Evolutionary conservation across 1,140 invertebrate species (phyloP), one percentile per base, ranked within the genome.

Genomic region (Hypothenemus hampei): DNA sequence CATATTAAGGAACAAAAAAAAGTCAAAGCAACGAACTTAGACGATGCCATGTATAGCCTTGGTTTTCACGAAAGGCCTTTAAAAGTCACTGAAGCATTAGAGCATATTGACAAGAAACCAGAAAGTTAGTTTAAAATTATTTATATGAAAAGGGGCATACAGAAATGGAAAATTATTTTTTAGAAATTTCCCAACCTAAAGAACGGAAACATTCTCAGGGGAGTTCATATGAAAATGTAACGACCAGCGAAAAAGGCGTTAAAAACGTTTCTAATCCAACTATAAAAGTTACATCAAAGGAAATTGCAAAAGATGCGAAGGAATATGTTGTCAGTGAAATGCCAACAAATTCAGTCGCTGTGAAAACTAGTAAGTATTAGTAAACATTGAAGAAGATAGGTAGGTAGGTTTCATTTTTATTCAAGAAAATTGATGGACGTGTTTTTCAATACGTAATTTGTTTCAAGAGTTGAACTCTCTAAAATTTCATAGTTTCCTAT

Each of bases 71-170:
- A 75, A 45, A 65, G 77, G 49, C 77, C 76, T 16, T 71, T 77
- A n/a, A 77, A 77, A 64, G 73, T 78, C 3, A 77, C 74, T 55
- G 77, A 78, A 59, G 75, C 74, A 29, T 61, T 76, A 15, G 73
- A 76, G 13, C 73, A 76, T 70, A 73, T 72, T 60, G 63, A 76
- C 18, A 75, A 78, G 61, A 68, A 18, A 1, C 7, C 18, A 11
- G 55, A 57, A 40, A 57, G 55, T 57, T 45, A 36, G 47, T 48
- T 16, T n/a, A 47, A 47, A 1, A 19, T 35, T 47, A 1, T 20
- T 10, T 22, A 2, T 10, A 10, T 43, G 4, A 43, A 11, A n/a
- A 8, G n/a, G n/a, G n/a, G n/a, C n/a, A n/a, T n/a, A n/a, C n/a
- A n/a, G n/a, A n/a, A n/a, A n/a, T 20, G 11, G 8, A 43, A 43